Conservation (phyloP, 2,888 invertebrate genomes). For the Drosophila robusta region DNA sequence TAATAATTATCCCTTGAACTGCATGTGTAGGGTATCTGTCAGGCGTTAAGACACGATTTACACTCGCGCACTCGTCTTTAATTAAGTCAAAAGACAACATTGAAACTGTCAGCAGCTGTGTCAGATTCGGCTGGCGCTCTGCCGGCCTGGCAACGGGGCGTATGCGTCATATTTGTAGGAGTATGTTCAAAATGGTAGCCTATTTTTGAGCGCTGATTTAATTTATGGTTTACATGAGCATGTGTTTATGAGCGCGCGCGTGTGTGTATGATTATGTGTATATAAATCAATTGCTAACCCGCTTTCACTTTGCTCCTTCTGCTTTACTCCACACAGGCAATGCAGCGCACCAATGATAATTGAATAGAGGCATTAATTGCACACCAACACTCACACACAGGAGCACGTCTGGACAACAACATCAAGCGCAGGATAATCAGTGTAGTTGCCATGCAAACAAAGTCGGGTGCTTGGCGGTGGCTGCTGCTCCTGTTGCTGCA, state of each 20-base stretch:
- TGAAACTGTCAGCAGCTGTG: conserved; percentile 52
- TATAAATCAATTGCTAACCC: conserved; percentile 35
- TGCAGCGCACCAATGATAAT: conserved; percentile 66
- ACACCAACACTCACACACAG: conserved; percentile 10
- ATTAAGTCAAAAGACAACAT: conserved; percentile 60
- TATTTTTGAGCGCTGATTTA: conserved; percentile 42
- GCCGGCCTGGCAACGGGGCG: conserved; percentile 22
- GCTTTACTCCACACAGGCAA: conserved; percentile 36
- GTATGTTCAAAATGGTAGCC: conserved; percentile 31
- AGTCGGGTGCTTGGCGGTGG: conserved; percentile 36
- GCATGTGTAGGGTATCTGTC: conserved; percentile 6
- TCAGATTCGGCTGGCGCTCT: conserved; percentile 29
- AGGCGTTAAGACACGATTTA: neutral
- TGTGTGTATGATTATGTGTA: neutral
- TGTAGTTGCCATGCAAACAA: conserved; percentile 57
- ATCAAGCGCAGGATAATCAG: conserved; percentile 38
- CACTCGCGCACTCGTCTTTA: conserved; percentile 39
- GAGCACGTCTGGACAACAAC: neutral
- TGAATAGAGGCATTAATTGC: conserved; percentile 68
- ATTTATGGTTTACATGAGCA: conserved; percentile 22
- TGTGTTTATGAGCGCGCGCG: neutral
- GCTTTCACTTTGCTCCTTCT: conserved; percentile 6
- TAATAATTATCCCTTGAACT: too few species aligned
- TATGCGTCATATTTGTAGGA: conserved; percentile 34
- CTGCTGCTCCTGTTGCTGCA: conserved; percentile 44